Base-by-base conservation (phyloP, 1,140 invertebrate genomes). In the Akabosia matsudoensis region DNA sequence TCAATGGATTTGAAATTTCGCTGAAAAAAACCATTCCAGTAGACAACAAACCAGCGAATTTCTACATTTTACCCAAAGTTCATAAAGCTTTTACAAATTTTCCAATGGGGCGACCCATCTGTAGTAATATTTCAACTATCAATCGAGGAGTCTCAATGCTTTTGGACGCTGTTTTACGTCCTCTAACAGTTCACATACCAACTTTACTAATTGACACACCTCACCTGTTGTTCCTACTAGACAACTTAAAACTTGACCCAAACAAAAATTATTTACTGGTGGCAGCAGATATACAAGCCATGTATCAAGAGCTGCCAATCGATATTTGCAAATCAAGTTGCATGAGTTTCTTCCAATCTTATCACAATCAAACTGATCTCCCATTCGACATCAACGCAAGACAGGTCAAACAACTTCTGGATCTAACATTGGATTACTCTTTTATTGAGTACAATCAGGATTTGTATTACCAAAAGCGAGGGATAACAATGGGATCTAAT, bases 61-160 rank as follows among this genome's bases (percentile, higher is more conserved):
- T 72, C 28, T 72, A 72, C 45, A 72, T 72, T 72, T 22, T 72
- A 24, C 70, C 70, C 1, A 72, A 72, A 72, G 10, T 72, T 1
- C 70, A 72, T 45, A 72, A 72, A 45, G 13, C 34, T 4, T 72
- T 45, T 45, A 24, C 4, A 37, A 45, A 22, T 3, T 72, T 72
- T 22, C 70, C 70, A 4, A 10, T n/a, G 1, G 70, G 70, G 7
- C 4, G 70, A 18, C 70, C 70, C 34, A 72, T 72, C n/a, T 45
- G 31, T 22, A 72, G 70, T 28, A 72, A 13, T 13, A 45, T 34
- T 3, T 7, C 14, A 18, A 37, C 31, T 45, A 72, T 72, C 4
- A 72, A 72, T 26, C 34, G 26, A 72, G 33, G 37, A 1, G 3
- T 13, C 16, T 33, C 33, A 22, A 34, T 67, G 7, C n/a, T 72